phyloP scores from a whole-genome alignment of 2,113 vertebrate genomes.

The Centrocercus urophasianus region DNA sequence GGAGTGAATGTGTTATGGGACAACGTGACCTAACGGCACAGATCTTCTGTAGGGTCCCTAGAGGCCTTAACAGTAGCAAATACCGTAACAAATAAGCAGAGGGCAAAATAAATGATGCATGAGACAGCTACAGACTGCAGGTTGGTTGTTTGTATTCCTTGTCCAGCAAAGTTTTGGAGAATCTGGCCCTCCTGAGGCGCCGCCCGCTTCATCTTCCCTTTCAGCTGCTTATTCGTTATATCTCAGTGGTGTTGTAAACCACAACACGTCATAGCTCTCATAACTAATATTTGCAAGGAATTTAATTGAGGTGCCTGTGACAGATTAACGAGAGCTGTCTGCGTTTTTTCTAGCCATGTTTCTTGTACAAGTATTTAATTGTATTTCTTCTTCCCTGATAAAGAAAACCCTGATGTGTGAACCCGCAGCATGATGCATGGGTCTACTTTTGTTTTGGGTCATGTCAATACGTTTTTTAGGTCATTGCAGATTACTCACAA shows the following conservation, averaged over 20 bases:
- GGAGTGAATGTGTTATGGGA: fast-evolving
- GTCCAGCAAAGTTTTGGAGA: neutral
- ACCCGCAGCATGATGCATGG: fast-evolving
- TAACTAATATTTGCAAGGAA: neutral
- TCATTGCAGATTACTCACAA: neutral
- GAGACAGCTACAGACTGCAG: neutral
- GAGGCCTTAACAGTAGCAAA: neutral
- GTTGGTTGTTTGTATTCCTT: neutral
- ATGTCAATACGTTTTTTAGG: neutral
- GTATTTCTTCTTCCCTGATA: neutral
- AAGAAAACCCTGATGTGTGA: neutral
- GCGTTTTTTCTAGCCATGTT: fast-evolving
- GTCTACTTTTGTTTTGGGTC: neutral
- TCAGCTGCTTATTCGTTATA: neutral
- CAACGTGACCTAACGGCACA: fast-evolving
- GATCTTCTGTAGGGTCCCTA: fast-evolving
- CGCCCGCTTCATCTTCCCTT: neutral
- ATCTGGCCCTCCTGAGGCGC: neutral
- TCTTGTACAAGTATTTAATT: neutral
- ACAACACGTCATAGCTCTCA: neutral
- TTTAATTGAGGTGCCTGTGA: neutral
- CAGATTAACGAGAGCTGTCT: neutral
- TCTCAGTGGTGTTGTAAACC: neutral
- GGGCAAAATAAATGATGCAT: fast-evolving
- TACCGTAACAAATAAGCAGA: neutral